Evolutionary conservation across 2,797 vertebrate species (phyloP), one percentile per base, ranked within the genome.

Genomic region (Labroides dimidiatus): DNA sequence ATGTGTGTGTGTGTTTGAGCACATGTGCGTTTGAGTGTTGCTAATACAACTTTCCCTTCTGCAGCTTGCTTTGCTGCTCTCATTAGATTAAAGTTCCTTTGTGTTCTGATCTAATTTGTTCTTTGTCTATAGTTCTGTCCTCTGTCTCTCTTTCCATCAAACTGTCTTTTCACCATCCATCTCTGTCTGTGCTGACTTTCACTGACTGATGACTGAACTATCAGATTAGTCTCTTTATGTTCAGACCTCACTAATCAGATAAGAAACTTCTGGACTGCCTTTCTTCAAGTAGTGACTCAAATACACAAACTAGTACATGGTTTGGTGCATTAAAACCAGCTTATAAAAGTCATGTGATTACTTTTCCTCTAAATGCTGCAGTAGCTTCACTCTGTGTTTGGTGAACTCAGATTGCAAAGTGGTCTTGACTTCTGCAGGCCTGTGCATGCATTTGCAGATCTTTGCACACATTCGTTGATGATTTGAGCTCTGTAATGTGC

Each of bases 121-220:
- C 24, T 63, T 58, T 33, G 43, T 1, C 6, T 64, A 14, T 57
- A 2, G 12, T 12, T 57, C 20, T 62, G 9, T 58, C 13, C 16
- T 36, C 10, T 50, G 13, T 49, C 13, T 58, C 39, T 60, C 13
- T 21, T 23, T 20, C 48, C 20, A 27, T 21, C 39, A 44, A 17
- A 51, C 24, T 39, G 4, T 19, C 21, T 45, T 19, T 42, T 19
- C 3, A 27, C 33, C 39, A n/a, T 24, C 30, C 10, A 15, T 75
- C 71, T 59, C 24, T 54, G 53, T 61, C 36, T 78, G 56, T 19
- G 66, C 63, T 80, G 84, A 85, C 58, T 76, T 27, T 36, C 59
- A 62, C 58, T 75, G 72, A 88, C 60, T 80, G 82, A 88, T 88
- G 41, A 70, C 54, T 65, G 42, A 39, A 69, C 23, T 11, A 77